phyloP scores from a whole-genome alignment of 2,113 vertebrate genomes.

The Heliornis fulica region DNA sequence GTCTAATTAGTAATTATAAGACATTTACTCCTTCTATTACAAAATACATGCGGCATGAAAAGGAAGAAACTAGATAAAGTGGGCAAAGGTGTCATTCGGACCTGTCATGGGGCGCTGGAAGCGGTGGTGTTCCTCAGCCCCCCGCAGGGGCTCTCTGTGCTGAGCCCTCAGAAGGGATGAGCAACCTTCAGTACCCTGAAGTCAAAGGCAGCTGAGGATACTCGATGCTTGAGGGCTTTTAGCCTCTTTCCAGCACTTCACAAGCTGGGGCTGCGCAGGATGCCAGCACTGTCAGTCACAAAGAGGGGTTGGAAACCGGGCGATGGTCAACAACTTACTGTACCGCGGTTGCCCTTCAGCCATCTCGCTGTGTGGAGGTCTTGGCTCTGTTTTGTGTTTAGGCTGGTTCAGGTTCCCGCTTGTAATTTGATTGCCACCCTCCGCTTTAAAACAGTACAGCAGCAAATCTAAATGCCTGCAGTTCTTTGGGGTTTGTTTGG shows the following conservation, averaged over 20 bases:
- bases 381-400: not conserved
- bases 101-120: rapidly evolving
- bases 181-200: not conserved
- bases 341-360: not conserved
- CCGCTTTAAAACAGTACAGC: not conserved
- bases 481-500: not conserved
- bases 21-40: not conserved
- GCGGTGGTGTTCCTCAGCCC: not conserved
- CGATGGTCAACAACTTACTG: not conserved
- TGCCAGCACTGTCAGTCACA: not conserved
- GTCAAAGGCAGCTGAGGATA: not conserved
- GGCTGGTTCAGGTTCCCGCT: not conserved
- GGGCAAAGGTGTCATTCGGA: not conserved
- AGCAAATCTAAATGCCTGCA: rapidly evolving
- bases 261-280: not conserved
- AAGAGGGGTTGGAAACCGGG: not conserved
- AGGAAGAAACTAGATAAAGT: not conserved
- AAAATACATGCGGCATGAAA: not conserved
- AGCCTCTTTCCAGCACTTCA: rapidly evolving
- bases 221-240: rapidly evolving
- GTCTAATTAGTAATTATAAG: not conserved
- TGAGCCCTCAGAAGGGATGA: not conserved
- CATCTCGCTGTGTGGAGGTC: not conserved
- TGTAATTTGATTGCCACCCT: not conserved
- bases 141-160: not conserved